These are phyloP conservation scores for Lophochroa leadbeateri DNA, from an alignment of 2,113 vertebrate genomes.

Conservation along the genomic window DNA sequence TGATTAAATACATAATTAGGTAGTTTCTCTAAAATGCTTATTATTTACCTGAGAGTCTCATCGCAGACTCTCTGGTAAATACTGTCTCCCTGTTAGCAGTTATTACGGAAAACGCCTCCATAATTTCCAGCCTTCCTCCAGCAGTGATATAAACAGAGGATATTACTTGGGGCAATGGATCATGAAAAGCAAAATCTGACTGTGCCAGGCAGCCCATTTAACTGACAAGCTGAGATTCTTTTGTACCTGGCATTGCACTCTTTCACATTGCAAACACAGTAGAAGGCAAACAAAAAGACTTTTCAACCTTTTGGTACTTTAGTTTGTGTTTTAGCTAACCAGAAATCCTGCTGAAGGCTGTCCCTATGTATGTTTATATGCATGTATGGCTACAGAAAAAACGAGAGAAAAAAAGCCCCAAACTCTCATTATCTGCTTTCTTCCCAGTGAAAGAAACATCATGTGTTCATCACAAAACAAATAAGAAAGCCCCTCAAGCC, in stretches of 20 bases:
- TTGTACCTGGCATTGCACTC: background rate
- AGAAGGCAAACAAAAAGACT: background rate
- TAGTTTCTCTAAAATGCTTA: constrained; percentile 66
- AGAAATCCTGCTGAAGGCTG: constrained; percentile 14
- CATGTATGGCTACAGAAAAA: background rate
- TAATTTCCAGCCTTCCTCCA: constrained; percentile 12
- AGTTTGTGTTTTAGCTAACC: background rate
- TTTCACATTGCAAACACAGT: background rate
- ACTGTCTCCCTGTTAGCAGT: constrained; percentile 27
- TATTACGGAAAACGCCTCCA: constrained; percentile 18
- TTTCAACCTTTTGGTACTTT: background rate
- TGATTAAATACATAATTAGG: constrained; percentile 62
- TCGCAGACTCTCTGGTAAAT: constrained; percentile 50
- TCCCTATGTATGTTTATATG: fast-evolving
- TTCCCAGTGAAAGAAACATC: background rate
- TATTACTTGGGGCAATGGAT: background rate
- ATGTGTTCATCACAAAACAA: background rate
- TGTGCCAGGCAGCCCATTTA: background rate
- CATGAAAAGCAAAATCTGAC: background rate
- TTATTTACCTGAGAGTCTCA: constrained; percentile 70
- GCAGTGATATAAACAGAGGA: background rate
- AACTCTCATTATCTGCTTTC: background rate
- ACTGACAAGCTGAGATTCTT: background rate
- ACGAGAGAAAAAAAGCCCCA: background rate
- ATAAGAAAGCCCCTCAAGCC: background rate